These are phyloP conservation scores for Alectura lathami DNA, from an alignment of 2,113 vertebrate genomes.

Conservation along the genomic window DNA sequence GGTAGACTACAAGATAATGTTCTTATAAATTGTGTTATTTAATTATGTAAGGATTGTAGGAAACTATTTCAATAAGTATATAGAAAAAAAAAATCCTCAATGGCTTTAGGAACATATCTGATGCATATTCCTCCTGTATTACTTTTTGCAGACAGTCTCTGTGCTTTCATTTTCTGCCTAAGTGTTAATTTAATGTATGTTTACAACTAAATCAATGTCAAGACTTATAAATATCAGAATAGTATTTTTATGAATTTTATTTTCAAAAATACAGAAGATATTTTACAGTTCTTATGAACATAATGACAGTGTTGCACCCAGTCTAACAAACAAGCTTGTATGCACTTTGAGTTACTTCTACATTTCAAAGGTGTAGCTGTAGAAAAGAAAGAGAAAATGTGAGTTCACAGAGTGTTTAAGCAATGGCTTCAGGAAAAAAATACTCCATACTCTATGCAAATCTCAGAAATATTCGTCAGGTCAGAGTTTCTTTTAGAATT, in stretches of 20 bases:
- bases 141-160: not conserved
- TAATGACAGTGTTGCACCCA: not conserved
- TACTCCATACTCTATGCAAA: not conserved
- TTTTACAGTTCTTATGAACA: not conserved
- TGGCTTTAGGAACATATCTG: not conserved
- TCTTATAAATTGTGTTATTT: not conserved
- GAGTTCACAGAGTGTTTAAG: not conserved
- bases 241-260: not conserved
- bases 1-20: not conserved
- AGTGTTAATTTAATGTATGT: not conserved
- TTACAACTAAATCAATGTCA: not conserved
- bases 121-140: not conserved
- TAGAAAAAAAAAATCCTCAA: not conserved
- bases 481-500: not conserved
- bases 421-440: not conserved
- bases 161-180: not conserved
- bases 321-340: not conserved
- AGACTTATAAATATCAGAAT: not conserved
- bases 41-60: not conserved
- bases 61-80: not conserved
- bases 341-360: rapidly evolving
- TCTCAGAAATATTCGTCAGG: not conserved
- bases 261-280: not conserved
- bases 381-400: not conserved
- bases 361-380: not conserved